Conservation (phyloP, 2,113 vertebrate species). For the Gobius niger region DNA sequence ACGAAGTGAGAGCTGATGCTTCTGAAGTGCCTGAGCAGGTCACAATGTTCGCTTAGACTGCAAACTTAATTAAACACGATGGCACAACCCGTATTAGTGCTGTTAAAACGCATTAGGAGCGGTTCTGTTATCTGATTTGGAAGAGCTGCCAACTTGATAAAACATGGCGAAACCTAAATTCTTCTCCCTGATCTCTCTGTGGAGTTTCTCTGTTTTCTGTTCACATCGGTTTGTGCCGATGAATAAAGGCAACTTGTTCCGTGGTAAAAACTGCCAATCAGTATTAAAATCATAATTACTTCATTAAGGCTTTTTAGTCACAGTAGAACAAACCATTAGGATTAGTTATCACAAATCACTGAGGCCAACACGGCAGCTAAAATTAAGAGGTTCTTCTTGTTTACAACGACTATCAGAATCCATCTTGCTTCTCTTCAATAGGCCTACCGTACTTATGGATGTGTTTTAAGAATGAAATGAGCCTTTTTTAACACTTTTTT, state of each 20-base stretch:
- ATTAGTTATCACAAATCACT: conserved; percentile 32
- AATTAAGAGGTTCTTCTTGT: neutral
- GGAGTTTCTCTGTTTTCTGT: conserved; percentile 11
- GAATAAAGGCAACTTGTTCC: conserved; percentile 27
- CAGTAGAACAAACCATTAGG: conserved; percentile 18
- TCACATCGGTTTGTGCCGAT: conserved; percentile 41
- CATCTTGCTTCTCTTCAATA: neutral
- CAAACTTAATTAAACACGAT: conserved; percentile 19
- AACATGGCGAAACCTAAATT: conserved; percentile 30
- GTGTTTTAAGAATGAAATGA: too few relatives aligned
- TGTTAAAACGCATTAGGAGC: conserved; percentile 8
- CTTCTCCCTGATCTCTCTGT: conserved; percentile 13
- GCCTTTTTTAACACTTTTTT: neutral
- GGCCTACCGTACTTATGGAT: too few relatives aligned
- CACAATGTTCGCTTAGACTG: neutral
- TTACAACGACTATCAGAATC: neutral
- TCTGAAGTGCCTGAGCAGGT: neutral
- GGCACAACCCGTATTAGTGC: neutral
- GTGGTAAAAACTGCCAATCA: conserved; percentile 24
- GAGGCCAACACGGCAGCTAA: conserved; percentile 15
- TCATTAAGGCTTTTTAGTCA: conserved; percentile 22
- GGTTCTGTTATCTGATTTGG: conserved; percentile 15
- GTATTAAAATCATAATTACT: conserved; percentile 36
- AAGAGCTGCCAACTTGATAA: conserved; percentile 38
- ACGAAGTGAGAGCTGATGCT: neutral